Conservation (phyloP, 2,797 vertebrate species). For the Cyclopterus lumpus region DNA sequence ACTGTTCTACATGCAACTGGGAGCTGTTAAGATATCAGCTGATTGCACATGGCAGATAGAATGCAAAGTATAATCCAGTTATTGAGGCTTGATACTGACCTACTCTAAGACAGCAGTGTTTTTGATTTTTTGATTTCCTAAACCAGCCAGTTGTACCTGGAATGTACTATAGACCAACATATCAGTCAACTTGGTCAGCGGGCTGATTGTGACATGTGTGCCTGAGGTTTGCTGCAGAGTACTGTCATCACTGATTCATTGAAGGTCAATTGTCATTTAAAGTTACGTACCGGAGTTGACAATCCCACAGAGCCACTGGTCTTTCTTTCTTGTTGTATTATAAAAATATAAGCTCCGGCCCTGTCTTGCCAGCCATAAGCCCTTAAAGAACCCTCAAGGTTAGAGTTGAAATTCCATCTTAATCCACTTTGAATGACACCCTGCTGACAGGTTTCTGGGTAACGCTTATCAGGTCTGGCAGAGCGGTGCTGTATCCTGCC, state of each 20-base stretch:
- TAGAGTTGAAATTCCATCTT: conserved; percentile 67
- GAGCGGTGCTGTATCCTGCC: conserved; percentile 52
- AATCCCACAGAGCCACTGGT: conserved; percentile 60
- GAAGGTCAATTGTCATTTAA: conserved; percentile 85
- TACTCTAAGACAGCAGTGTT: conserved; percentile 28
- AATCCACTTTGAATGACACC: conserved; percentile 74
- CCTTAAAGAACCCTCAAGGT: conserved; percentile 64
- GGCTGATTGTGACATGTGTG: conserved; percentile 61
- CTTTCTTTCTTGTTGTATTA: conserved; percentile 52
- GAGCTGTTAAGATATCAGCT: conserved; percentile 74
- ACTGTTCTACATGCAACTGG: conserved; percentile 65
- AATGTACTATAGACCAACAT: conserved; percentile 43
- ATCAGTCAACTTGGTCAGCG: conserved; percentile 70
- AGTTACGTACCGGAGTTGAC: conserved; percentile 71
- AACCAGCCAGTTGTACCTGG: conserved; percentile 48
- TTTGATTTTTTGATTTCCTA: conserved; percentile 17
- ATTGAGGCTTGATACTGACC: conserved; percentile 55
- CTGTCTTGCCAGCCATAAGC: conserved; percentile 38
- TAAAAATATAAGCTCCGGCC: conserved; percentile 68
- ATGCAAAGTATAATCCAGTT: conserved; percentile 59
- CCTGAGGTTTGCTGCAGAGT: conserved; percentile 67
- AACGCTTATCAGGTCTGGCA: conserved; percentile 77
- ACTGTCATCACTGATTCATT: conserved; percentile 70
- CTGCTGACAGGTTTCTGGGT: conserved; percentile 71
- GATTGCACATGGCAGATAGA: conserved; percentile 67